Evolutionary conservation across 2,888 invertebrate species (phyloP), one percentile per base, ranked within the genome.

Genomic region (Muschampia plurimacula): DNA sequence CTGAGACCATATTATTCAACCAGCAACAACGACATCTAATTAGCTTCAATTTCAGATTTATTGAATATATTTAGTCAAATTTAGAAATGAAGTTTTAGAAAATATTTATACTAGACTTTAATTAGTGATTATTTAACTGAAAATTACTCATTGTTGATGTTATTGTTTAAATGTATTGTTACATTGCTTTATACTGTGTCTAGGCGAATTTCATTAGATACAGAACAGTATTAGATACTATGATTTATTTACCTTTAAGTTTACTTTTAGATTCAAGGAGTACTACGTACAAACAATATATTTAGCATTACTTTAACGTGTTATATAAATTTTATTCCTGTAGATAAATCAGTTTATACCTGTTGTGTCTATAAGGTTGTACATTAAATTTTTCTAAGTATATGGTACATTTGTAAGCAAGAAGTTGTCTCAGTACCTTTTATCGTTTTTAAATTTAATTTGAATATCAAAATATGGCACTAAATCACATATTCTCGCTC

Each of bases 101-200:
- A 66, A 32, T 71, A 71, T 71, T 66, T 71, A 66, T 46, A 59
- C 65, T 71, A 71, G 71, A 66, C 39, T 71, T 71, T n/a, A 59
- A 71, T 66, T 66, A 71, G 59, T 39, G 64, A 59, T 66, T 39
- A 39, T 66, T 69, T 65, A 57, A 71, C 46, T 60, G 52, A 55
- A 55, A 71, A 46, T 49, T 59, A 71, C 70, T 66, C 32, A 55
- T 70, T 13, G 15, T 69, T 59, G 62, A 49, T 36, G 49, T 39
- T 62, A 49, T 49, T n/a, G 9, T 49, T 49, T 4, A 49, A 49
- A 69, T 69, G 36, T 69, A 62, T 69, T 46, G 36, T 69, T 69
- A 28, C 28, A 64, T 44, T 46, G 28, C 10, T 44, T 55, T 12
- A 55, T 55, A 6, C n/a, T 15, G 15, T 49, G 12, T 13, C 49